Evolutionary conservation across 2,113 vertebrate species (phyloP).

Genomic region (Pygoscelis antarcticus): DNA sequence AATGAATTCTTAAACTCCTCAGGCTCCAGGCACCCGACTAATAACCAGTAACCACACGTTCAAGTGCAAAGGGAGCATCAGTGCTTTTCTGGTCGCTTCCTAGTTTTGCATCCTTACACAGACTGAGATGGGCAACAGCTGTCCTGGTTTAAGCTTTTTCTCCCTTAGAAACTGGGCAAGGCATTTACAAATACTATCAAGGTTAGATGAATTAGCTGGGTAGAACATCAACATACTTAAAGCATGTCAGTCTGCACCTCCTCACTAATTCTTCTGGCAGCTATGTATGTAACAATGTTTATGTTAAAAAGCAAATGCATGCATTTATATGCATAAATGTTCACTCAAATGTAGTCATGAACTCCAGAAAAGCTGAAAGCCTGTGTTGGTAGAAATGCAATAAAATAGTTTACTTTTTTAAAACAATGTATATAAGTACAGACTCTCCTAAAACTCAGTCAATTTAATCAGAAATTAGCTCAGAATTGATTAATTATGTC

Average conservation of each 20-base stretch:
- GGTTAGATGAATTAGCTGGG: neutral
- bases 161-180: neutral
- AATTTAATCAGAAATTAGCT: neutral
- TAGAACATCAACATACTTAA: neutral
- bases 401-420: neutral
- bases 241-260: neutral
- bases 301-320: neutral
- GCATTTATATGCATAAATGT: neutral
- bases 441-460: neutral
- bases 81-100: neutral
- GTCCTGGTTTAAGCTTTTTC: neutral
- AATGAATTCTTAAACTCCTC: slow-evolving; percentile 6
- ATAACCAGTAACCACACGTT: neutral
- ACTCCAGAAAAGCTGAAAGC: neutral
- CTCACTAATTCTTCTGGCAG: neutral
- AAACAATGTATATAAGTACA: neutral
- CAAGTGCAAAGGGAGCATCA: neutral
- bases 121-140: neutral
- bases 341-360: neutral
- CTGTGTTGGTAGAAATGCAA: neutral
- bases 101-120: neutral
- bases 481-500: neutral
- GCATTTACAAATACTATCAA: neutral
- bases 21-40: neutral
- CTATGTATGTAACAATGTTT: neutral